Evolutionary conservation across 37 sponge, comb jelly and placozoan species (phyloP), one percentile per base, ranked within the genome.

Genomic region (Halisarca cf. caerulea): DNA sequence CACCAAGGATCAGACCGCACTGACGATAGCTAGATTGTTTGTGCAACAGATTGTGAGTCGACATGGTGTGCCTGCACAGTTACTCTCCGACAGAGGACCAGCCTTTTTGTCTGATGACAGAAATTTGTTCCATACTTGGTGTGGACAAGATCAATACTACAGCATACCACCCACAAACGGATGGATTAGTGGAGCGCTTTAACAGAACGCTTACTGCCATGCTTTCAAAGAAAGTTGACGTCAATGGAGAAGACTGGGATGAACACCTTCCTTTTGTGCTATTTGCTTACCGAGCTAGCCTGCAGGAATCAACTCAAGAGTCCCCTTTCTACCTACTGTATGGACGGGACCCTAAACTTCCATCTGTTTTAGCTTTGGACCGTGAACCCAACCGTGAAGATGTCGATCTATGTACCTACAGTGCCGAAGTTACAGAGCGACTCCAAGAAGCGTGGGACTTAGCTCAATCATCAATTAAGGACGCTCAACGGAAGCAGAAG

Each of bases 131-230:
- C 15, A 21, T 74, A 1, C 2, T 74, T n/a, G 77, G 82, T 2
- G 34, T 81, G 5, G 24, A 59, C 21, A 81, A 59, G 40, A 25
- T 60, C 28, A 81, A 79, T 43, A 84, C 89, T 2, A 69, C 89
- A 27, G 84, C 70, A 0, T 83, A 83, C 71, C 89, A 88, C 40
- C 89, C 85, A 8, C 84, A 89, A 33, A 73, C 80, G 23, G 89
- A 89, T 84, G 89, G 89, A 23, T 20, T 89, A 41, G 89, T 89
- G 2, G 85, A 89, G 25, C 47, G 27, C 20, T 88, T 88, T 40
- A 88, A 83, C 53, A 9, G 84, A 8, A 70, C 84, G 21, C 62
- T 77, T 0, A 27, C 30, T 18, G 42, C 45, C 24, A 74, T 77
- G 62, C 42, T 77, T 36, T 58, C 62, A 24, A 77, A 77, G 57